These are phyloP conservation scores for Micromussa lordhowensis DNA, from an alignment of 92 coral and sea anemone genomes.

Conservation along the genomic window DNA sequence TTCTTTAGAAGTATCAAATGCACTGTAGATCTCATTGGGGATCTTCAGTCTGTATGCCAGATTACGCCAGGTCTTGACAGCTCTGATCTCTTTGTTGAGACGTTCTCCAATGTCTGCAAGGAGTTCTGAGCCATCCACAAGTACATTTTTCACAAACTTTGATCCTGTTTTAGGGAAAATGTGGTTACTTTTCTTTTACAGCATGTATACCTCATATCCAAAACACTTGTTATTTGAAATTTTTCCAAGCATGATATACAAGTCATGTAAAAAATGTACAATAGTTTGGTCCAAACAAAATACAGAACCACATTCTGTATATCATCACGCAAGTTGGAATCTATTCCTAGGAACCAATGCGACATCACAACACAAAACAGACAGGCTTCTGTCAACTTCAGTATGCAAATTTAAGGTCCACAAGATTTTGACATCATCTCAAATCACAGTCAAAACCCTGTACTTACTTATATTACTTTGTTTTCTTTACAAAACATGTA, in stretches of 20 bases:
- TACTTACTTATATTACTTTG: background rate
- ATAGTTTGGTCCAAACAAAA: too few relatives aligned
- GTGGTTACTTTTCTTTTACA: background rate
- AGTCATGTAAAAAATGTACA: too few relatives aligned
- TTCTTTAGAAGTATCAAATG: slow-evolving; percentile 49
- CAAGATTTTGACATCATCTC: background rate
- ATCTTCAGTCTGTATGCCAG: slow-evolving; percentile 63
- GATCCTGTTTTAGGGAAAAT: background rate
- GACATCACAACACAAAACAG: background rate
- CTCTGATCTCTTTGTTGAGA: slow-evolving; percentile 60
- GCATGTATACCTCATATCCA: background rate
- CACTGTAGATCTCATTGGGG: slow-evolving; percentile 25
- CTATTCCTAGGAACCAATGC: too few relatives aligned
- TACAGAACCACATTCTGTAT: too few relatives aligned
- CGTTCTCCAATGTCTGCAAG: slow-evolving; percentile 57
- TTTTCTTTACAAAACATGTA: slow-evolving; percentile 3
- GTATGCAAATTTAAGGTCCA: too few relatives aligned
- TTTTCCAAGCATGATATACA: too few relatives aligned
- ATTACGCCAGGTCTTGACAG: slow-evolving; percentile 67
- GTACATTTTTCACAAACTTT: slow-evolving; percentile 17
- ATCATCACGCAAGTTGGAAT: too few relatives aligned
- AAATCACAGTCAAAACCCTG: background rate
- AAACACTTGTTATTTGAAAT: too few relatives aligned
- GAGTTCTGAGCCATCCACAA: slow-evolving; percentile 43
- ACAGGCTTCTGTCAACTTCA: background rate